Conservation (phyloP, 2,888 invertebrate genomes). For the Heliconius erato region DNA sequence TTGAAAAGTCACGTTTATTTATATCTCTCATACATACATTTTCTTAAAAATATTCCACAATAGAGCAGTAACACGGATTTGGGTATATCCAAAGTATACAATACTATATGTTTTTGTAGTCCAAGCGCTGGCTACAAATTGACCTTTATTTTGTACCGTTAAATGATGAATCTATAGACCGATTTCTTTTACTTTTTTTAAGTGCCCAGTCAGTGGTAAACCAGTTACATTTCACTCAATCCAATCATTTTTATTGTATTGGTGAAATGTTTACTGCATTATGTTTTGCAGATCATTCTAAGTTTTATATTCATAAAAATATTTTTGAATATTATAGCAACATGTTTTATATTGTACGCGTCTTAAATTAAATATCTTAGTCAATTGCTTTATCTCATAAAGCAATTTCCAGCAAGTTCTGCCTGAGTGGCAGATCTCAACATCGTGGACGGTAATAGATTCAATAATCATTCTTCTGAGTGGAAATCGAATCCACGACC, state of each 20-base stretch:
- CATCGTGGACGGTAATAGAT: too few relatives aligned
- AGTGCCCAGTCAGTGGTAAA: neutral
- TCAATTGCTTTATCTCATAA: too few relatives aligned
- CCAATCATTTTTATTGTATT: constrained; percentile 14
- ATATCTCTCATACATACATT: constrained; percentile 31
- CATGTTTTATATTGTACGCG: neutral
- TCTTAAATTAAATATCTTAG: neutral
- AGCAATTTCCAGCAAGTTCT: too few relatives aligned
- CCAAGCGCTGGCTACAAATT: constrained; percentile 44
- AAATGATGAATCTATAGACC: constrained; percentile 21
- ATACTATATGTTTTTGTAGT: constrained; percentile 47
- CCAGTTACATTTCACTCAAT: constrained; percentile 7
- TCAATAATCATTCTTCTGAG: too few relatives aligned
- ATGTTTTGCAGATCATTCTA: neutral
- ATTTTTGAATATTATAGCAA: neutral
- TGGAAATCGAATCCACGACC: too few relatives aligned
- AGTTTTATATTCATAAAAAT: neutral
- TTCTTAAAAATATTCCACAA: constrained; percentile 47
- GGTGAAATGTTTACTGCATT: neutral
- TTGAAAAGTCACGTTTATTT: constrained; percentile 41
- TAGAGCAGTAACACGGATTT: constrained; percentile 52
- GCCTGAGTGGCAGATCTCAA: too few relatives aligned
- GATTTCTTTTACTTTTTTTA: constrained; percentile 8
- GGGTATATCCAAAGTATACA: constrained; percentile 47
- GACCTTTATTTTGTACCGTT: constrained; percentile 48